Conservation (phyloP, 2,797 vertebrate genomes). For the Sphaeramia orbicularis region DNA sequence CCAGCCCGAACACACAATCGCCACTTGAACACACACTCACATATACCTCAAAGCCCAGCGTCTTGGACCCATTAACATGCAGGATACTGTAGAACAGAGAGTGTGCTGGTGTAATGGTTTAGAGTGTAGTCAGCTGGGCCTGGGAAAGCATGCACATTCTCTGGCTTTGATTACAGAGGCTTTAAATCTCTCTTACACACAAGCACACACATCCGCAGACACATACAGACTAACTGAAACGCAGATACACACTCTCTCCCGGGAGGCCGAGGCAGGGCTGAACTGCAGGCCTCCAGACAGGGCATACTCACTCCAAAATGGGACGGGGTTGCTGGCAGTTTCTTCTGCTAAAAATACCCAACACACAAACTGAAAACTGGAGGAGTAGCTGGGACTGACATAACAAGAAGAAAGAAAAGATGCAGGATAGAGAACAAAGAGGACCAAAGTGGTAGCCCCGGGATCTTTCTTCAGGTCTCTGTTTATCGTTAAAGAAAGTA, state of each 20-base stretch:
- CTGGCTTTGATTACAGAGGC: slow-evolving; percentile 72
- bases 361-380: slow-evolving; percentile 26
- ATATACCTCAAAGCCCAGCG: neutral
- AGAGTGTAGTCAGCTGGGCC: slow-evolving; percentile 71
- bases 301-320: slow-evolving; percentile 52
- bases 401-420: slow-evolving; percentile 27
- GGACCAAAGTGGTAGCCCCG: neutral
- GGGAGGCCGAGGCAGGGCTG: slow-evolving; percentile 40
- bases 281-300: slow-evolving; percentile 60
- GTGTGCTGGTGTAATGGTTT: slow-evolving; percentile 48
- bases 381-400: slow-evolving; percentile 16
- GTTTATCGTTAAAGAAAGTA: neutral
- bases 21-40: slow-evolving; percentile 3
- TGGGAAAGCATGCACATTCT: slow-evolving; percentile 74
- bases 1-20: slow-evolving; percentile 1
- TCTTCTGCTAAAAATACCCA: slow-evolving; percentile 70
- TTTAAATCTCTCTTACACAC: slow-evolving; percentile 62
- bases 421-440: neutral
- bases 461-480: slow-evolving; percentile 5
- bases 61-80: slow-evolving; percentile 33
- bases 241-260: slow-evolving; percentile 55
- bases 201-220: slow-evolving; percentile 30
- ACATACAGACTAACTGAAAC: slow-evolving; percentile 28
- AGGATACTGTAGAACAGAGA: slow-evolving; percentile 33
- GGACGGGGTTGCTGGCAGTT: slow-evolving; percentile 42